Evolutionary conservation across 2,888 invertebrate species (phyloP).

Genomic region (Agrotis puta): DNA sequence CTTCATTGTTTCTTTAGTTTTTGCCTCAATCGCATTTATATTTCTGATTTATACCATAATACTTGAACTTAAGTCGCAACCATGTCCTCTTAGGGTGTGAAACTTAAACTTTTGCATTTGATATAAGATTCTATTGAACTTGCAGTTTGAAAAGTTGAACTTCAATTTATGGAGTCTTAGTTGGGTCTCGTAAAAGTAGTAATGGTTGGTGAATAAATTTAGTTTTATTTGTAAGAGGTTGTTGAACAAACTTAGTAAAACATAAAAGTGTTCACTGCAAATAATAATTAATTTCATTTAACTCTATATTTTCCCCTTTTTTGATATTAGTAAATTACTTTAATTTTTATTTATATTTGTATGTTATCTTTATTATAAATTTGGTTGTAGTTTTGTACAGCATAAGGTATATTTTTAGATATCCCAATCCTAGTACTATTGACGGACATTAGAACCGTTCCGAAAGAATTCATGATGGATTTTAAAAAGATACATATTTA

Average conservation of each 20-base stretch:
- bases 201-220: background rate
- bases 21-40: background rate
- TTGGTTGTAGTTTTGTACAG: too few species aligned
- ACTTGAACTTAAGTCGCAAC: conserved; percentile 19
- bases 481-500: too few species aligned
- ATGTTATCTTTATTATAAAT: too few species aligned
- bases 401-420: too few species aligned
- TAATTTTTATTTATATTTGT: too few species aligned
- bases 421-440: too few species aligned
- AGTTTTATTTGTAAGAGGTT: background rate
- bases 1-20: background rate
- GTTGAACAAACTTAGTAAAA: background rate
- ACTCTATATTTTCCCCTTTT: too few species aligned
- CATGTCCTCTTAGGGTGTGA: conserved; percentile 22
- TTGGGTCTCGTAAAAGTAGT: conserved; percentile 7
- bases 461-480: too few species aligned
- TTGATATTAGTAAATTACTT: too few species aligned
- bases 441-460: too few species aligned
- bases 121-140: conserved; percentile 23
- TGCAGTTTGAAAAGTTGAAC: conserved; percentile 15
- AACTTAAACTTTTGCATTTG: conserved; percentile 35
- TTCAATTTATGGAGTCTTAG: conserved; percentile 30
- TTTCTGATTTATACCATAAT: conserved; percentile 9
- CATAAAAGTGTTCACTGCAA: background rate
- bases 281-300: too few species aligned